Conservation (phyloP, 2,888 invertebrate species). For the Yponomeuta plumbellus region DNA sequence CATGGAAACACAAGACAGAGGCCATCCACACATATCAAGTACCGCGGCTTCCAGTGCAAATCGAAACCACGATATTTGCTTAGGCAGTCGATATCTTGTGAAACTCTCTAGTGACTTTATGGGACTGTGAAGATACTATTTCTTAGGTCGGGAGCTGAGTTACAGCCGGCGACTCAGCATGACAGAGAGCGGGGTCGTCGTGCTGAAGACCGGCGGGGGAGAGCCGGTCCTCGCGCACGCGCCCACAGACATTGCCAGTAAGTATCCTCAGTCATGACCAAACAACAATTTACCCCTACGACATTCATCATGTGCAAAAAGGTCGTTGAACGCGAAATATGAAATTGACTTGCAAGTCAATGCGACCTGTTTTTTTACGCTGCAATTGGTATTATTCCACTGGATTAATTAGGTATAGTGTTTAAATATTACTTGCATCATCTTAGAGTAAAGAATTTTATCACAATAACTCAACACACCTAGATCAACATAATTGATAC, state of each 20-base stretch:
- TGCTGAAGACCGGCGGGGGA: constrained; percentile 60
- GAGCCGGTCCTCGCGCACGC: constrained; percentile 66
- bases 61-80: too few species aligned
- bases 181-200: constrained; percentile 66
- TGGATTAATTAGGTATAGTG: background rate
- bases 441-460: background rate
- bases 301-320: too few species aligned
- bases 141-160: constrained; percentile 73
- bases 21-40: too few species aligned
- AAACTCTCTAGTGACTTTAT: too few species aligned
- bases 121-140: background rate
- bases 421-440: background rate
- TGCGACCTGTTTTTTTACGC: too few species aligned
- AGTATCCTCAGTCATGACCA: constrained; percentile 27
- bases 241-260: constrained; percentile 67
- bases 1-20: too few species aligned
- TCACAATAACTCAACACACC: background rate
- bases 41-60: too few species aligned
- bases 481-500: background rate
- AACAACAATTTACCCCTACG: background rate
- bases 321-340: too few species aligned
- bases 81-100: too few species aligned
- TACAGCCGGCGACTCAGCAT: constrained; percentile 67
- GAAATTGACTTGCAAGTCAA: too few species aligned
- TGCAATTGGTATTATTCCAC: too few species aligned